Evolutionary conservation across 2,113 vertebrate species (phyloP), one percentile per base, ranked within the genome.

Genomic region (Tupaia chinensis): DNA sequence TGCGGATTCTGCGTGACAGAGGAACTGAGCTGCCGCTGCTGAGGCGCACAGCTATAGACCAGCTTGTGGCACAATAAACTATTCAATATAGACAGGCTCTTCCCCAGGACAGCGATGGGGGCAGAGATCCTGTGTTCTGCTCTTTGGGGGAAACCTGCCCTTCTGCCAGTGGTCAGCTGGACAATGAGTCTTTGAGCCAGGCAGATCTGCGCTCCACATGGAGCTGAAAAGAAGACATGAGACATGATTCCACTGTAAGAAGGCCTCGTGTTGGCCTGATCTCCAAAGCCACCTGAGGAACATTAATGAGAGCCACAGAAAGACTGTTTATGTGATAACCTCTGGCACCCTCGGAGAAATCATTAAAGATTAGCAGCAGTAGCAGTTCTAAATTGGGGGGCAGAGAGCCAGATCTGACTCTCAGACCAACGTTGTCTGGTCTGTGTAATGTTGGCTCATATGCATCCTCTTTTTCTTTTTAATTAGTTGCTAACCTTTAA

Each of bases 401-500:
- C 25, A 87, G 65, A 76, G 56, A 77, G 54, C 20, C 44, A 76
- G 66, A 82, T 79, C 61, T 70, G 27, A 14, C 65, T 54, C 54
- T 95, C 58, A 78, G 23, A 69, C 10, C 63, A 56, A 9, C 44
- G 6, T 17, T 95, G 66, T 44, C 86, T 91, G 83, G 22, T 32
- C 25, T 87, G 61, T 83, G 66, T 72, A 89, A 63, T 29, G 32
- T 5, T 73, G 72, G 11, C 66, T 29, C 23, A 16, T 5, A 29
- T 5, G 79, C 1, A 74, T 6, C 32, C 12, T 69, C 1, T 14
- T 34, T 58, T 32, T 53, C 4, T 70, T 65, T 93, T 92, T 29
- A 87, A 87, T 89, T 93, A 70, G 56, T 65, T 79, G 63, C 7
- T 84, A 87, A 81, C 66, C 54, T 93, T 91, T 95, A 82, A 72